Conservation (phyloP, 2,888 invertebrate genomes). For the Amphipyra berbera region DNA sequence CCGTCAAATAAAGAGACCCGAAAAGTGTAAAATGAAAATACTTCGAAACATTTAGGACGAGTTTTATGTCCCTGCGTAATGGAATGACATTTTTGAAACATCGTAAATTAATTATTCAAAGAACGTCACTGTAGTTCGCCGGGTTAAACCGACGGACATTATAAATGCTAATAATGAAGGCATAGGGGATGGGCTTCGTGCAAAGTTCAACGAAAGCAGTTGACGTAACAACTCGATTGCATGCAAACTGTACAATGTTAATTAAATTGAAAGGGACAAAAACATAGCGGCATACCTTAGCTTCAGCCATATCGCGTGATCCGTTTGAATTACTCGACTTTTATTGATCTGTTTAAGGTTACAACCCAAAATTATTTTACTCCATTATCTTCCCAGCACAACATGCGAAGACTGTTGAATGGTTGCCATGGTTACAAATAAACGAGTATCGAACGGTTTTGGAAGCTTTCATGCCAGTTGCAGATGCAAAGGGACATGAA, state of each 20-base stretch:
- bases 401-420: constrained; percentile 75
- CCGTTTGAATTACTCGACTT: constrained; percentile 77
- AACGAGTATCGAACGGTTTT: constrained; percentile 72
- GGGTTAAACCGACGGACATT: constrained; percentile 44
- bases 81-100: constrained; percentile 20
- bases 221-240: constrained; percentile 69
- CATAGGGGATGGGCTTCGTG: constrained; percentile 48
- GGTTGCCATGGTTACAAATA: constrained; percentile 74
- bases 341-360: constrained; percentile 84
- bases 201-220: constrained; percentile 36
- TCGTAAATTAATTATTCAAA: constrained; percentile 52
- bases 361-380: constrained; percentile 83
- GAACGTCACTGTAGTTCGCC: constrained; percentile 32
- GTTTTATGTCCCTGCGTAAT: constrained; percentile 11
- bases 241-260: constrained; percentile 79
- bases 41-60: constrained; percentile 9
- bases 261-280: constrained; percentile 78
- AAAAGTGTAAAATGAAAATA: constrained; percentile 7
- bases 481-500: constrained; percentile 13
- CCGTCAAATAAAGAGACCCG: not conserved
- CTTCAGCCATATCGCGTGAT: constrained; percentile 85
- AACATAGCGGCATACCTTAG: constrained; percentile 76
- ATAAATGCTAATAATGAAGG: constrained; percentile 58
- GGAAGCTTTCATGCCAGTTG: constrained; percentile 37
- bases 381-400: constrained; percentile 77